Percentiles rank a stretch among this genome's conserved stretches.
Evolutionary conservation across 2,113 vertebrate species (phyloP).

Genomic region (Dromaius novaehollandiae): DNA sequence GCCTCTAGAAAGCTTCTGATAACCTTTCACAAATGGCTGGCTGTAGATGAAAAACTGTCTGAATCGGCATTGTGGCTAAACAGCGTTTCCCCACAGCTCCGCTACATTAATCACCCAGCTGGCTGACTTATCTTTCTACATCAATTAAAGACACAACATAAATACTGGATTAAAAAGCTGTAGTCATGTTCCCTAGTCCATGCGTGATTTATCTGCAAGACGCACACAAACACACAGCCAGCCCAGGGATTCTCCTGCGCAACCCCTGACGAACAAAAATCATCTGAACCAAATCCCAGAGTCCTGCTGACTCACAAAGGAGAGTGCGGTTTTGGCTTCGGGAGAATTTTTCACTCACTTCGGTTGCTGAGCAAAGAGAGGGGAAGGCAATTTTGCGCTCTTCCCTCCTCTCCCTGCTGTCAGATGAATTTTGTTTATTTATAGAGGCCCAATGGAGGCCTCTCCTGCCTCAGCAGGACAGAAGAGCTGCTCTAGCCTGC

Average conservation of each 20-base stretch:
- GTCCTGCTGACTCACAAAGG: neutral
- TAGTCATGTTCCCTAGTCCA: constrained; percentile 20
- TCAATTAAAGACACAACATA: constrained; percentile 52
- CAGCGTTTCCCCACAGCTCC: neutral
- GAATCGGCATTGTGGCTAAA: neutral
- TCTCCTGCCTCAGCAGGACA: neutral
- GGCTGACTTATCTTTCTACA: constrained; percentile 3
- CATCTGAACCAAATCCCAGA: neutral
- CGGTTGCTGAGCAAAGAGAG: neutral
- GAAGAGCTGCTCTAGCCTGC: neutral
- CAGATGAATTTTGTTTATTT: neutral
- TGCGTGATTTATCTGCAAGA: constrained; percentile 28
- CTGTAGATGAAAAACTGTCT: neutral
- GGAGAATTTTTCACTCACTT: neutral
- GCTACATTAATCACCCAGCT: constrained; percentile 42
- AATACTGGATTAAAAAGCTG: constrained; percentile 52
- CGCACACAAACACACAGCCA: neutral
- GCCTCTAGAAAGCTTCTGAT: neutral
- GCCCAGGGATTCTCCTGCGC: neutral
- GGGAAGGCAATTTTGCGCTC: neutral
- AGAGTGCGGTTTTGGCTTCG: neutral
- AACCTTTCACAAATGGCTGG: neutral
- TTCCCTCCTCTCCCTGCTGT: neutral
- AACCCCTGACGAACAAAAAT: neutral
- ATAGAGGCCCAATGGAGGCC: no score